Evolutionary conservation across 2,113 vertebrate species (phyloP).

Genomic region (Microtus richardsoni): DNA sequence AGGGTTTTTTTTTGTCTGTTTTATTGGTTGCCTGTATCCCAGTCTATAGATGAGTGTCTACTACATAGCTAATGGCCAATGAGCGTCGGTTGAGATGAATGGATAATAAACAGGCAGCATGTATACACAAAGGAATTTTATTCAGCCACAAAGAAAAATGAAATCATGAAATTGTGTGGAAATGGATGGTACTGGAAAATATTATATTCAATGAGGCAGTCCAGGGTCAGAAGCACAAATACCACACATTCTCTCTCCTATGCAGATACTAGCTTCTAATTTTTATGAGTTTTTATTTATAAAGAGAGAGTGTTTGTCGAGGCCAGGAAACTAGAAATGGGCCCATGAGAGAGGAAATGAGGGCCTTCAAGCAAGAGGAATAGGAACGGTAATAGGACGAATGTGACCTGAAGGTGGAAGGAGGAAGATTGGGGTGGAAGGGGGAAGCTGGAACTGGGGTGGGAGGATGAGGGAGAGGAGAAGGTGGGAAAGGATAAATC

Average conservation of each 20-base stretch:
- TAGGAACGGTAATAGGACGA: rapidly evolving
- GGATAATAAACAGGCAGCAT: neutral
- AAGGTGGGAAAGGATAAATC: neutral
- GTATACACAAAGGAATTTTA: neutral
- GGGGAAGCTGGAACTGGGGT: too few species aligned
- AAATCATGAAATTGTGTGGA: neutral
- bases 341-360: neutral
- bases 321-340: neutral
- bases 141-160: neutral
- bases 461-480: neutral
- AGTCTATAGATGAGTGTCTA: neutral
- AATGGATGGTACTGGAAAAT: neutral
- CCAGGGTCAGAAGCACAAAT: neutral
- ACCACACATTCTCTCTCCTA: neutral
- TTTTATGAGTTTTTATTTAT: neutral
- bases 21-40: neutral
- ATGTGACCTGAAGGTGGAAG: neutral
- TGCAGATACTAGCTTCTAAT: neutral
- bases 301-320: neutral
- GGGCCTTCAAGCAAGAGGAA: too few species aligned
- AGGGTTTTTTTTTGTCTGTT: neutral
- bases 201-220: neutral
- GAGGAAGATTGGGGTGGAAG: neutral
- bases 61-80: neutral
- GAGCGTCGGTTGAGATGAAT: neutral